Base-by-base conservation (phyloP, 2,888 invertebrate genomes). In the Drosophila macrospina region DNA sequence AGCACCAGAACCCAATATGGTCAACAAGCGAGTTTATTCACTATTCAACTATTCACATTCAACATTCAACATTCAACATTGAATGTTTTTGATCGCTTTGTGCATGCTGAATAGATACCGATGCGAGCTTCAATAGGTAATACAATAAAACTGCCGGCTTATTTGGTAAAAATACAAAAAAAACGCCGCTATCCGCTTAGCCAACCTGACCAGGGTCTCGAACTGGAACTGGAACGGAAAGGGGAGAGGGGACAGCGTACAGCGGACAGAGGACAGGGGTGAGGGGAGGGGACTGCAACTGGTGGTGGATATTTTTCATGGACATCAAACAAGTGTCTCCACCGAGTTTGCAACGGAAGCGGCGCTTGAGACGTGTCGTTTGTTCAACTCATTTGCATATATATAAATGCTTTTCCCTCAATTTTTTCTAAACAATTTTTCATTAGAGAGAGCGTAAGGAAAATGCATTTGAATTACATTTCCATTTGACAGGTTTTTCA, bases 321-420 rank as follows among this genome's bases (percentile, higher is more conserved):
- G 69, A 69, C 61, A 69, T 70, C 60, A 68, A 76, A 71, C 84
- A 84, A 86, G 84, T 86, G 84, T 80, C 71, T 78, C 69, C 69
- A 67, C 16, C 28, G 10, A 60, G 61, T 61, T 54, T 36, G 36
- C 54, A 67, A 55, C 86, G 84, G 84, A 85, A 84, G 74, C 84
- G 78, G 75, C 81, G 61, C 74, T 81, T 74, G 70, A 79, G 79
- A 84, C 84, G 84, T 84, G 84, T 86, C 72, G 74, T 70, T 61
- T 65, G 50, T 57, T 64, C 82, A 67, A 59, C 73, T 86, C 73
- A 85, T 85, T 85, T 86, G 86, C 86, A 85, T 85, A 72, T 70
- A 76, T 70, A 72, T 69, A 54, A 69, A 69, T 72, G 59, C n/a
- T 71, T 68, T 60, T 71, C 11, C 24, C 15, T 30, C n/a, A n/a